Evolutionary conservation across 2,888 invertebrate genomes (phyloP).

Genomic region (Sinodicranocentrus sp.): DNA sequence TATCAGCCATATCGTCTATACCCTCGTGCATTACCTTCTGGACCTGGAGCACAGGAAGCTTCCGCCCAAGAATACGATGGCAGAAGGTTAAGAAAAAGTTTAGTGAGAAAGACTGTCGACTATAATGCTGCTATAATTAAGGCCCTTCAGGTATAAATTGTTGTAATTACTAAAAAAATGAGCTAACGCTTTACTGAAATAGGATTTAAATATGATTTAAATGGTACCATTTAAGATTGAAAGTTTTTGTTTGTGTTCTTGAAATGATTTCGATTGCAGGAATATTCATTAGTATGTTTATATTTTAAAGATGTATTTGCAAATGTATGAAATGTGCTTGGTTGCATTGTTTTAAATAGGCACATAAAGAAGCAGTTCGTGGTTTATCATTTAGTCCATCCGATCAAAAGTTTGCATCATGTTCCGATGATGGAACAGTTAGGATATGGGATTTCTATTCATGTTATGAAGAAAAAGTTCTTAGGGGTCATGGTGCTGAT

Average conservation of each 20-base stretch:
- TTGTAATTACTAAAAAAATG: background rate
- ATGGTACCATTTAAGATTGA: too few species aligned
- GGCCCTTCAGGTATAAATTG: constrained; percentile 86
- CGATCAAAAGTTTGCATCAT: constrained; percentile 99
- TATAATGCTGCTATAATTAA: constrained; percentile 97
- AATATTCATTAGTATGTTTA: too few species aligned
- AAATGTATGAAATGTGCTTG: background rate
- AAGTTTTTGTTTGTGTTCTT: too few species aligned
- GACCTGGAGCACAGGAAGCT: constrained; percentile 45
- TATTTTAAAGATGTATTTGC: too few species aligned
- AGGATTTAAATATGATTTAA: too few species aligned
- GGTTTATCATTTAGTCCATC: constrained; percentile 99
- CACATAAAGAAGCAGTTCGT: constrained; percentile 99
- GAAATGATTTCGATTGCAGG: too few species aligned
- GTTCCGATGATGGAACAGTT: constrained; percentile 99
- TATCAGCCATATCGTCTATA: constrained; percentile 81
- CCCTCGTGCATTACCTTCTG: constrained; percentile 77
- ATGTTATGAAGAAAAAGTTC: constrained; percentile 96
- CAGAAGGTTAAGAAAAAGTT: constrained; percentile 95
- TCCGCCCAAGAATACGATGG: constrained; percentile 90
- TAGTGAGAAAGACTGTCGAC: constrained; percentile 98
- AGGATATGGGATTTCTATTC: constrained; percentile 99
- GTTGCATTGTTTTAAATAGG: constrained; percentile 78
- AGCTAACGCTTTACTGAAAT: too few species aligned
- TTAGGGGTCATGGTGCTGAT: constrained; percentile 97